These are phyloP conservation scores for Ennomos erosarius DNA, from an alignment of 2,888 invertebrate species.

Conservation along the genomic window DNA sequence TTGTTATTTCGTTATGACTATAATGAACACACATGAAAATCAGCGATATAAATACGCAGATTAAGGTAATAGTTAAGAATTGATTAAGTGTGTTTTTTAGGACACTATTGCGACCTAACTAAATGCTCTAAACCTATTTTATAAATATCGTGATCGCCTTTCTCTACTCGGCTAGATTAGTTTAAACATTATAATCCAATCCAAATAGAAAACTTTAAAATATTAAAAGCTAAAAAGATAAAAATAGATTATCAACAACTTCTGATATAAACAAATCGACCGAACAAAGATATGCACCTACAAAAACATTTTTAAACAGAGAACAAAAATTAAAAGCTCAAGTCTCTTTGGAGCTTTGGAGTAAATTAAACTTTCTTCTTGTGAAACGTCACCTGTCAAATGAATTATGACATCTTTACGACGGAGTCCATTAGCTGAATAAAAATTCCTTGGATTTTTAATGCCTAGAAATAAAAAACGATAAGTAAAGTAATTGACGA, in stretches of 20 bases:
- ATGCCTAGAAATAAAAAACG: slow-evolving; percentile 41
- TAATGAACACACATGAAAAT: slow-evolving; percentile 23
- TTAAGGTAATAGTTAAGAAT: no score
- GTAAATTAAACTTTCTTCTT: slow-evolving; percentile 59
- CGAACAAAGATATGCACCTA: slow-evolving; percentile 41
- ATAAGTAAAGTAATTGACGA: slow-evolving; percentile 34
- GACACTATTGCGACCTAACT: no score
- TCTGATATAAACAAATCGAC: slow-evolving; percentile 19
- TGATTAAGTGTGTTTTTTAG: no score
- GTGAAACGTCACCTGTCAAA: slow-evolving; percentile 67
- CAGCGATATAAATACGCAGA: no score
- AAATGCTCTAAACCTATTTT: no score
- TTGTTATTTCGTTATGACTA: slow-evolving; percentile 31
- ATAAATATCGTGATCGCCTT: no score
- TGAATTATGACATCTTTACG: slow-evolving; percentile 65
- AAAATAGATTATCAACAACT: no score
- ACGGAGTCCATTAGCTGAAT: slow-evolving; percentile 63
- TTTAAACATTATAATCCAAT: no score
- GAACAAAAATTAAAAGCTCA: slow-evolving; percentile 57
- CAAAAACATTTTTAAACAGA: slow-evolving; percentile 45
- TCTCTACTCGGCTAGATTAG: no score
- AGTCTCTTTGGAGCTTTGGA: slow-evolving; percentile 58
- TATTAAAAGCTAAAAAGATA: no score
- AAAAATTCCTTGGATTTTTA: slow-evolving; percentile 57
- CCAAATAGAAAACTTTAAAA: no score